Base-by-base conservation (phyloP, 2,888 invertebrate species). In the Selenia dentaria region DNA sequence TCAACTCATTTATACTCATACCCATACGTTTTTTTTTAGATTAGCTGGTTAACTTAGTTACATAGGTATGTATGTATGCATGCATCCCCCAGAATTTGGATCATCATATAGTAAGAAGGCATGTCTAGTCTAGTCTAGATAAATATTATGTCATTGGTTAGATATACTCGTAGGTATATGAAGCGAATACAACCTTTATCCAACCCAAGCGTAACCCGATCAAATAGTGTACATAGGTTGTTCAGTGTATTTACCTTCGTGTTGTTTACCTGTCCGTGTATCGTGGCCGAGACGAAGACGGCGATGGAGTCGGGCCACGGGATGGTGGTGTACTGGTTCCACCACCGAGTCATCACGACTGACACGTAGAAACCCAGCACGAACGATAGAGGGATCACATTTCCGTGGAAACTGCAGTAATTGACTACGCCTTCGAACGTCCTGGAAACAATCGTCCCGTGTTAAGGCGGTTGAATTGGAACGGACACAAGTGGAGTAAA, bases 311-410 rank as follows among this genome's bases (percentile, higher is more conserved):
- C 97, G 0, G 97, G 96, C 94, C 96, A 96, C 1, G 97, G 97
- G 65, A 97, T 96, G 35, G 90, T 90, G 22, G 93, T 94, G 74
- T 96, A 97, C 78, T 97, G 96, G 74, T 92, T 94, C 96, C 97
- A 97, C 98, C 98, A 98, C 65, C 98, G 92, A 45, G 95, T 95
- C 94, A 98, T 97, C 35, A 98, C 97, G 59, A 98, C 94, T 4
- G 96, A 95, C 38, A 98, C 97, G 86, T 98, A 98, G 91, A 98
- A 98, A 62, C 98, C 98, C 62, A 98, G 92, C 48, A 98, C 97
- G 81, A 98, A 98, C 3, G 98, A 97, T 57, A 98, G 82, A 8
- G 98, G 98, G 65, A 98, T 98, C 62, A 97, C 93, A 83, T 95
- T 95, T 62, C 95, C 96, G 84, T 96, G 97, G 59, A 94, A 94